Conservation (phyloP, 2,797 vertebrate genomes). For the Pteropus rufus region DNA sequence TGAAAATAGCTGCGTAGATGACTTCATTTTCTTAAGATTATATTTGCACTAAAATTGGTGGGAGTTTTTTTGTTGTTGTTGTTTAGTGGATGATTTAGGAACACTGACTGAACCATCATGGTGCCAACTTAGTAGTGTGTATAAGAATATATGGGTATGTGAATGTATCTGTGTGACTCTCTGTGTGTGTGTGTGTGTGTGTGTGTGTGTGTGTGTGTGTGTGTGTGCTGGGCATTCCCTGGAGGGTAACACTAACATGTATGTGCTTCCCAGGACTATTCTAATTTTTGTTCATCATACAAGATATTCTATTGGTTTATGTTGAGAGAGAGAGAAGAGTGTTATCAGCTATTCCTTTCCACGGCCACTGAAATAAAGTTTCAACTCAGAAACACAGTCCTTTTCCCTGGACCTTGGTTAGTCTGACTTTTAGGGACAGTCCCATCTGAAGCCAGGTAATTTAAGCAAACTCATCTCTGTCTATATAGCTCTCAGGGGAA, state of each 20-base stretch:
- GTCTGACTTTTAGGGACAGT: not conserved
- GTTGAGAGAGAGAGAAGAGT: not conserved
- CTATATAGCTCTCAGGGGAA: not conserved
- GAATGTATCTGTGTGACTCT: not conserved
- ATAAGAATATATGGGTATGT: not conserved
- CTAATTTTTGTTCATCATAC: not conserved
- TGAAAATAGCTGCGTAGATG: not conserved
- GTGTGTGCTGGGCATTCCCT: not conserved
- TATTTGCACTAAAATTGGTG: not conserved
- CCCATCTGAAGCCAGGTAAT: not conserved
- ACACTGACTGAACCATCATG: not conserved
- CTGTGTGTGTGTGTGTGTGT: too few relatives aligned
- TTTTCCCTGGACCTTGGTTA: not conserved
- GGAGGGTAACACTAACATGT: too few relatives aligned
- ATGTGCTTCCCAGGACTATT: not conserved
- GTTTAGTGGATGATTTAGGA: not conserved
- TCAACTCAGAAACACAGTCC: not conserved
- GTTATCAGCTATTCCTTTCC: not conserved
- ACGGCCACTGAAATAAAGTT: not conserved
- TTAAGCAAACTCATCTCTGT: not conserved
- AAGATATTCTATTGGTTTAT: not conserved
- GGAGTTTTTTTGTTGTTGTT: not conserved
- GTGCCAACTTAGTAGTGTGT: not conserved
- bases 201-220: not conserved
- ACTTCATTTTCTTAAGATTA: not conserved